Base-by-base conservation (phyloP, 2,113 vertebrate genomes). In the Bucco capensis region DNA sequence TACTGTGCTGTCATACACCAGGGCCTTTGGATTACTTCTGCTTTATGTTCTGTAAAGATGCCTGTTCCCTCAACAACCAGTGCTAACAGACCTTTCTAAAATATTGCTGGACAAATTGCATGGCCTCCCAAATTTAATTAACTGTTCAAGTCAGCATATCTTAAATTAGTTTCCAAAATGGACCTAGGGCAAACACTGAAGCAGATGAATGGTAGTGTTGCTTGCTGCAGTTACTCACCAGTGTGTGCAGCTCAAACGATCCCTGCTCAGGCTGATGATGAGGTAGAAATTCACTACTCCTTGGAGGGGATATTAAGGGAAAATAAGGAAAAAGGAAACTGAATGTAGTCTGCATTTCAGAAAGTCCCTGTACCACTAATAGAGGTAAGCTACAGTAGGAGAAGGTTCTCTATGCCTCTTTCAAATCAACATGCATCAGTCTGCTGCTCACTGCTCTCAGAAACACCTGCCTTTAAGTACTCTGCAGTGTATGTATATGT, bases 121-220 rank as follows among this genome's bases (percentile, higher is more conserved):
- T 50, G 74, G 71, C 71, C 62, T 90, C 13, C 22, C 14, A 6
- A 82, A 92, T 94, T 90, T 85, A 93, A 95, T 96, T 96, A 96
- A 93, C 74, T 83, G 54, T 70, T 94, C 81, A 70, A 87, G 74
- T 44, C 91, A 90, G 42, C 24, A 19, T 53, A 76, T 66, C 62
- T 85, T 60, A 80, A 80, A 94, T 91, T 77, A 87, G 92, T 89
- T 94, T 92, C 66, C 65, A 47, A 92, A 89, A 89, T 56, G 46
- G 27, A 60, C 61, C 61, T 90, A 35, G 35, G 46, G 83, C 62
- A 89, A 95, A 83, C 42, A 38, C 14, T 75, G 90, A 78, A 82
- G 56, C 47, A 51, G 77, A 81, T 85, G 74, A 94, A 87, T 62
- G 83, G 56, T 58, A 62, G 38, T 28, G 50, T 28, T 76, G 24